Base-by-base conservation (phyloP, 1,140 invertebrate species). In the Sminthurides bifidus region DNA sequence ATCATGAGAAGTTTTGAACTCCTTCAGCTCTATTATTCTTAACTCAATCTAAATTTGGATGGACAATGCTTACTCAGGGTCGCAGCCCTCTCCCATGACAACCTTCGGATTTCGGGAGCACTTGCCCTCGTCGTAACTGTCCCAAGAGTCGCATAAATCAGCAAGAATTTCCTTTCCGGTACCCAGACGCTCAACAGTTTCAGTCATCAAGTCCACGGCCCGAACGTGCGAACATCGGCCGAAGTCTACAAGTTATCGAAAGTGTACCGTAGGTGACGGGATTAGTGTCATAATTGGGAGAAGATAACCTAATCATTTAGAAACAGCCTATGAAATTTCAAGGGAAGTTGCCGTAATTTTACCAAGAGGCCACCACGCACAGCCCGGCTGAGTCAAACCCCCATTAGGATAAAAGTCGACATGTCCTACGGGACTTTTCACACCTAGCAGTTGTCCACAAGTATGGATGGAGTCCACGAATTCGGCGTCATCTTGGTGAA, bases 391-490 rank as follows among this genome's bases (percentile, higher is more conserved):
- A 26, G 8, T 4, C 3, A 8, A 6, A 8, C 50, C 50, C 26
- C 23, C 15, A 19, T 52, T 52, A 10, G 35, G 33, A 68, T 79
- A 83, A 66, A 81, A 77, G 58, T 82, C 81, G 1, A 74, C 73
- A 64, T 82, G 74, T 2, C 79, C 81, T 0, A 75, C 66, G 0
- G 76, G 68, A 21, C 73, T 69, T 19, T 70, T 68, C 43, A 75
- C 76, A 8, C 77, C 81, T 19, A 62, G 38, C 2, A 15, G 29
- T 8, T 45, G 41, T 14, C 12, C 33, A 63, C 80, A 77, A 0
- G 83, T 83, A 60, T 85, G 83, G 49, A 86, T 80, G 0, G 80
- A 75, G 68, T 83, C 79, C 0, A 84, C 81, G 50, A 80, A 80
- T 8, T 68, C 49, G 0, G 74, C 81, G 29, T 58, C 56, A 38